Evolutionary conservation across 2,113 vertebrate species (phyloP), one percentile per base, ranked within the genome.

Genomic region (Hucho hucho): DNA sequence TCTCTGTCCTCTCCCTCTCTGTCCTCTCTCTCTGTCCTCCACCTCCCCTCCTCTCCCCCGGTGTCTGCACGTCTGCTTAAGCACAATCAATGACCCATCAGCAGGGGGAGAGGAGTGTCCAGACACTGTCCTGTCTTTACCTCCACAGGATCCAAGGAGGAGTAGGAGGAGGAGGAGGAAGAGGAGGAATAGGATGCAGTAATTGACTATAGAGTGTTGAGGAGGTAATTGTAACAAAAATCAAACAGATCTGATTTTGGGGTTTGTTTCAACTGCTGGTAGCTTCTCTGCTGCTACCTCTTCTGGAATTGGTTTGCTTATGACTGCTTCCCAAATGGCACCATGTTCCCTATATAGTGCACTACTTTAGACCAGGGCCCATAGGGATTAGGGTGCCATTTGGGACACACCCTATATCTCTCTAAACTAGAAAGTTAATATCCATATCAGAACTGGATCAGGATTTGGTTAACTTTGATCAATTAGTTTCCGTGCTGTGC

Each of bases 31-130:
- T n/a, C n/a, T n/a, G 26, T 26, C 26, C 26, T 26, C 26, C 26
- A 26, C 26, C 26, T 26, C 26, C 2, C 26, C 86, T 83, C 87
- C 87, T 87, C 89, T 90, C 87, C 81, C 83, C 83, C 87, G 89
- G 87, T 83, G 87, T 91, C 90, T 90, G 88, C 88, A 91, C 85
- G 89, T 90, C 91, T 92, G 89, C 91, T 92, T 91, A 91, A 89
- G 87, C 91, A 91, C 88, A 88, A 92, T 91, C 87, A 90, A 91
- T 90, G 91, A 87, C 77, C 87, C 89, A 89, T 91, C 90, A 89
- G 84, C 86, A 59, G 86, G 85, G 12, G 83, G 77, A 87, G 84
- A 83, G 87, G 83, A 85, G 37, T 46, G 4, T 6, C 43, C 9
- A 46, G 68, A n/a, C n/a, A 82, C 87, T 85, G 86, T 88, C 87